Conservation (phyloP, 2,888 invertebrate genomes). For the Tetropium fuscum region DNA sequence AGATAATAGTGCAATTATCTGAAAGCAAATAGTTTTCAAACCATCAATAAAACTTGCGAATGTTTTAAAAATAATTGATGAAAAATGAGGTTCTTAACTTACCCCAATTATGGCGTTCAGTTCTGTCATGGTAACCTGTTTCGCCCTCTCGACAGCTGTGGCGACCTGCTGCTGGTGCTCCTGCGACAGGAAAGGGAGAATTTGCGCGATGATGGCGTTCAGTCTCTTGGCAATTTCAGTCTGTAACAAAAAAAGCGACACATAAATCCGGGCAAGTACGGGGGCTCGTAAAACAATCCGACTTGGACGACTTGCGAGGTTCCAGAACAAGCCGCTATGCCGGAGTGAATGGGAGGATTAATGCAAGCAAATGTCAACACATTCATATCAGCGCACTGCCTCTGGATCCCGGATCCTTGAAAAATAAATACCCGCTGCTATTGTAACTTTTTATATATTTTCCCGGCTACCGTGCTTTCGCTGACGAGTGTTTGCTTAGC, state of each 20-base stretch:
- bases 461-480: conserved; percentile 54
- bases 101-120: conserved; percentile 97
- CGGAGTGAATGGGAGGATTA: conserved; percentile 43
- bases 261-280: conserved; percentile 2
- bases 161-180: conserved; percentile 98
- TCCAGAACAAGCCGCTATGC: conserved; percentile 24
- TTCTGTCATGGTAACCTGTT: conserved; percentile 98
- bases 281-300: conserved; percentile 9
- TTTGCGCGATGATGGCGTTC: conserved; percentile 95
- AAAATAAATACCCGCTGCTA: conserved; percentile 55
- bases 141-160: conserved; percentile 95
- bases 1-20: too few species aligned
- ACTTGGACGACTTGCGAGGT: conserved; percentile 1
- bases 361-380: conserved; percentile 51
- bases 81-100: too few species aligned
- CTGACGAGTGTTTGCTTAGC: conserved; percentile 62
- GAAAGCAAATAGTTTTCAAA: too few species aligned
- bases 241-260: conserved; percentile 72
- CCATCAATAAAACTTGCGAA: too few species aligned
- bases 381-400: conserved; percentile 49
- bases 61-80: too few species aligned
- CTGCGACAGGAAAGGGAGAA: conserved; percentile 94
- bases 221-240: conserved; percentile 98
- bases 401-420: conserved; percentile 50
- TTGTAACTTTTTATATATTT: conserved; percentile 57